Percentiles rank a stretch among this genome's conserved stretches.
These are phyloP conservation scores for Nicator chloris DNA, from an alignment of 2,113 vertebrate genomes.

Conservation along the genomic window DNA sequence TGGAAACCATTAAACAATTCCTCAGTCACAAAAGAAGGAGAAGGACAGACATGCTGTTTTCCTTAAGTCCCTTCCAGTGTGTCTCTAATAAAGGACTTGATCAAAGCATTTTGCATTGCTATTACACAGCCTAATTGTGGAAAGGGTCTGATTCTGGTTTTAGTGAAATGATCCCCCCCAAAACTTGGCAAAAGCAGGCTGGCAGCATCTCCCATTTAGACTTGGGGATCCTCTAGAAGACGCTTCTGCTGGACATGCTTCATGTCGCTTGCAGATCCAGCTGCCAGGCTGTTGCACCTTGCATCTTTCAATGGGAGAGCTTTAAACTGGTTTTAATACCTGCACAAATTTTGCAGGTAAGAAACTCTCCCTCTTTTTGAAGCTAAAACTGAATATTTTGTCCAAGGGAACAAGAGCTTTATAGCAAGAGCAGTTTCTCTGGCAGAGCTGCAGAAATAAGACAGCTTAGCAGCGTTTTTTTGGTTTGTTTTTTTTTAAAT, in stretches of 20 bases:
- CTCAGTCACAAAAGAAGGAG: neutral
- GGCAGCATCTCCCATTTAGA: neutral
- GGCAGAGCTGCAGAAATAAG: neutral
- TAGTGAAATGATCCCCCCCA: neutral
- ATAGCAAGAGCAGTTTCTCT: neutral
- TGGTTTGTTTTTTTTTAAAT: neutral
- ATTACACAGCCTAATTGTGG: neutral
- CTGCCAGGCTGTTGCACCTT: neutral
- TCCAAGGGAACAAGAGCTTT: neutral
- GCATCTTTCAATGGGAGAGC: neutral
- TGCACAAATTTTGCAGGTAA: neutral
- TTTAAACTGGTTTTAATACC: neutral
- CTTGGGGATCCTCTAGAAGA: neutral
- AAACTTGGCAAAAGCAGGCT: neutral
- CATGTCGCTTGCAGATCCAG: neutral
- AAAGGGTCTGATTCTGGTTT: neutral
- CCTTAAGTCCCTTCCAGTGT: neutral
- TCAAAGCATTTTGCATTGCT: neutral
- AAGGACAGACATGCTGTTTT: neutral
- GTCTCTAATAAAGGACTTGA: neutral
- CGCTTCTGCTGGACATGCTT: neutral
- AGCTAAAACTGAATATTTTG: neutral
- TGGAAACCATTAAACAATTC: neutral
- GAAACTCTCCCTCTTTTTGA: neutral
- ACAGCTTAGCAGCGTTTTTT: neutral